phyloP scores from a whole-genome alignment of 2,797 vertebrate species.

The Micromesistius poutassou region DNA sequence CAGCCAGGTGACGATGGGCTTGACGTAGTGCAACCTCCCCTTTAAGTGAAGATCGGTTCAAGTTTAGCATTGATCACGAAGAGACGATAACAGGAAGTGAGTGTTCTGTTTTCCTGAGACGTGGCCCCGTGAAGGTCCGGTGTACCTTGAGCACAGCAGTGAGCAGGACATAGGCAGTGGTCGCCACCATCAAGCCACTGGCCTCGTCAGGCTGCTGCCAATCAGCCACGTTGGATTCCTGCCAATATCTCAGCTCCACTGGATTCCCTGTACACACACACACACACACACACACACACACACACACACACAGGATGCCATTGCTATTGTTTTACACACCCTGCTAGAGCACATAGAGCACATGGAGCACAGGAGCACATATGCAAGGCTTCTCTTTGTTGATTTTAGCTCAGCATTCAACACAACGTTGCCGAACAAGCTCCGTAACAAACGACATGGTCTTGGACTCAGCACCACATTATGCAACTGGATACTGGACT shows the following conservation, averaged over 20 bases:
- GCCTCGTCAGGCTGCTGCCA: constrained; percentile 55
- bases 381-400: no score
- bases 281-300: constrained; percentile 47
- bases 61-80: neutral
- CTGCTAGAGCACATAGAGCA: no score
- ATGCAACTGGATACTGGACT: no score
- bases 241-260: constrained; percentile 80
- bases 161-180: constrained; percentile 83
- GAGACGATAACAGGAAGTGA: neutral
- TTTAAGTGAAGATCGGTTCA: neutral
- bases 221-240: constrained; percentile 61
- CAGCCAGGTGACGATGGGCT: constrained; percentile 83
- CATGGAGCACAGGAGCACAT: no score
- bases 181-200: constrained; percentile 82
- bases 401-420: no score
- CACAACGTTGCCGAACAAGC: no score
- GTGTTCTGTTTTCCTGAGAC: neutral
- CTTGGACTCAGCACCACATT: no score
- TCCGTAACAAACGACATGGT: no score
- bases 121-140: neutral
- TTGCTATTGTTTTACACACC: no score
- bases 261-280: constrained; percentile 60
- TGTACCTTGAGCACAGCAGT: constrained; percentile 66
- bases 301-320: no score
- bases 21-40: constrained; percentile 60